These are phyloP conservation scores for Hoplodrina ambigua DNA, from an alignment of 2,888 invertebrate genomes.

Conservation along the genomic window DNA sequence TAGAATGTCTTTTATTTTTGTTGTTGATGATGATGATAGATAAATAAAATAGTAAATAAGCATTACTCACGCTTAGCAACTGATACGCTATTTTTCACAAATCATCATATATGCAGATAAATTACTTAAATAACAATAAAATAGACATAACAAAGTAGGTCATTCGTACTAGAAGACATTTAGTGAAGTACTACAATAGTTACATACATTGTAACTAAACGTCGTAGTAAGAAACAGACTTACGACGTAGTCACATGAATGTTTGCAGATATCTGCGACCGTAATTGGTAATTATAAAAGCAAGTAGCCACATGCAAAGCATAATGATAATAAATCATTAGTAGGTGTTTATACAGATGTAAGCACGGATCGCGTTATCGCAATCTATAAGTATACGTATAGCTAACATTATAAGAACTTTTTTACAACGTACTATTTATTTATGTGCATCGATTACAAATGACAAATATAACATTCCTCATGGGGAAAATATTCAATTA, in stretches of 20 bases:
- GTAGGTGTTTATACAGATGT: constrained; percentile 34
- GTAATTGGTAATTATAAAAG: constrained; percentile 51
- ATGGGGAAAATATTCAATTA: constrained; percentile 2
- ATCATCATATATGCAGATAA: constrained; percentile 1
- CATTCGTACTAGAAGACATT: neutral
- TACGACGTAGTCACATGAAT: constrained; percentile 34
- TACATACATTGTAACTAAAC: constrained; percentile 30
- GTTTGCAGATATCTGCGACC: constrained; percentile 32
- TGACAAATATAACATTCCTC: constrained; percentile 6
- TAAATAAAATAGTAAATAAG: constrained; percentile 31
- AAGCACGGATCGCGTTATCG: constrained; percentile 37
- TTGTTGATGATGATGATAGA: constrained; percentile 13
- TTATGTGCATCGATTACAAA: constrained; percentile 14
- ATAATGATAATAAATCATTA: constrained; percentile 57
- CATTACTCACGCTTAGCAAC: neutral
- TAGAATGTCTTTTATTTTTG: neutral
- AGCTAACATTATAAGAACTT: constrained; percentile 32
- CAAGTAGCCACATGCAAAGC: constrained; percentile 53
- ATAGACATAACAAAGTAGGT: constrained; percentile 14
- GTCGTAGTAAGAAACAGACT: constrained; percentile 30
- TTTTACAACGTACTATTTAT: constrained; percentile 27
- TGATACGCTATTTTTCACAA: constrained; percentile 20
- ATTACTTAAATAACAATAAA: constrained; percentile 10
- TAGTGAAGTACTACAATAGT: constrained; percentile 11
- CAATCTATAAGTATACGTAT: constrained; percentile 44